Base-by-base conservation (phyloP, 1,140 invertebrate species). In the Dufourea novaeangliae region DNA sequence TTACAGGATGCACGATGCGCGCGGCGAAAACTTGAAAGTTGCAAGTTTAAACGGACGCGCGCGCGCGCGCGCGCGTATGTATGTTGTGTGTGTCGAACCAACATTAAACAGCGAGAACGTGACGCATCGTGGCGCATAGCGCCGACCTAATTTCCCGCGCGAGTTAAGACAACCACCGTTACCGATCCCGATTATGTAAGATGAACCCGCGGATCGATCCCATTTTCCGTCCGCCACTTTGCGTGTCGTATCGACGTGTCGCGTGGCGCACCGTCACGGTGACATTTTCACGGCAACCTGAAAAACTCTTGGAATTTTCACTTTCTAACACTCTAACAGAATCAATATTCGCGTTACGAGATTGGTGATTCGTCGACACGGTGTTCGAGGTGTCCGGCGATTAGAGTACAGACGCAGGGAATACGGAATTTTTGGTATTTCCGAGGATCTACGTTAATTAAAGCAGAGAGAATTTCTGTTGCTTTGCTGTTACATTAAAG, bases 81-180 rank as follows among this genome's bases (percentile, higher is more conserved):
- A n/a, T n/a, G n/a, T n/a, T n/a, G n/a, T 50, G 52, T 41, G 72
- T 64, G 44, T 41, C 37, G 44, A 44, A 52, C 29, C 25, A 44
- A n/a, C 41, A 52, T 69, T 62, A 61, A 66, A 81, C 71, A 72
- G 12, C 41, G 46, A 59, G 34, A 75, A 66, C n/a, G 56, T 87
- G 63, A 62, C 71, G 72, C 70, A 78, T 78, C 72, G 78, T 84
- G 75, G 56, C 71, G 79, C 74, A 79, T 76, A 54, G 63, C 54
- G 27, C 34, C 82, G 70, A 80, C 73, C 77, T 44, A 70, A 71
- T 79, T 85, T 70, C 27, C 41, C 46, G 29, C 62, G 54, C 61
- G 56, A 68, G 72, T 64, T 68, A 80, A 80, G 62, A 37, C 64
- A 25, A 57, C 34, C 7, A 37, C 34, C 34, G 34, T n/a, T 59